Conservation (phyloP, 2,888 invertebrate genomes). For the Ochlodes sylvanus region DNA sequence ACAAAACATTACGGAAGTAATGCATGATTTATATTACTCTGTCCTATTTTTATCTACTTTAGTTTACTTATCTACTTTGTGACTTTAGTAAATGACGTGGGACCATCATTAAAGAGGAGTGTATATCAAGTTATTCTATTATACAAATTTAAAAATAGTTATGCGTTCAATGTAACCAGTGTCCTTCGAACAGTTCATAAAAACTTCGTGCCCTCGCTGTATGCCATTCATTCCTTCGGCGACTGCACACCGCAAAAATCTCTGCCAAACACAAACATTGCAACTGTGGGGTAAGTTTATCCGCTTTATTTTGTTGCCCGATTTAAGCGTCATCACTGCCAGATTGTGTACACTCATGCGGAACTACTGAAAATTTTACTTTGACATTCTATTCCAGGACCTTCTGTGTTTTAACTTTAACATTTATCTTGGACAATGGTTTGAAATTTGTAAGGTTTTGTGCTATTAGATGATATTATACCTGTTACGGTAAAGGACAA, state of each 20-base stretch:
- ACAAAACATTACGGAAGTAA: too few species aligned
- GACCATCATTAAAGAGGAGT: too few species aligned
- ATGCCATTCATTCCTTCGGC: conserved; percentile 60
- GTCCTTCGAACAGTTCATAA: not conserved
- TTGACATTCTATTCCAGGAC: not conserved
- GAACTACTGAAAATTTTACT: conserved; percentile 8
- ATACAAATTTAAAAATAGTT: not conserved
- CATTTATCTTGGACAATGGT: not conserved
- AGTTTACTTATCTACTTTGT: too few species aligned
- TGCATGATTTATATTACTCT: too few species aligned
- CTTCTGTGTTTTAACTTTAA: not conserved
- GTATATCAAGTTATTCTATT: too few species aligned
- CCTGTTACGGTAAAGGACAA: too few species aligned
- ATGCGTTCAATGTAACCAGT: not conserved
- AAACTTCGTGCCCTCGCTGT: conserved; percentile 41
- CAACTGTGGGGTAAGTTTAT: conserved; percentile 24
- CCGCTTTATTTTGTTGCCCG: conserved; percentile 33
- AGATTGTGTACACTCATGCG: conserved; percentile 30
- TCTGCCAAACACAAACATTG: conserved; percentile 35
- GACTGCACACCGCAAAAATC: conserved; percentile 45
- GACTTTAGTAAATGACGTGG: too few species aligned
- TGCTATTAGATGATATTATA: not conserved
- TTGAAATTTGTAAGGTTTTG: not conserved
- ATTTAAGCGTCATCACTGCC: conserved; percentile 35
- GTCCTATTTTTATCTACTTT: too few species aligned